Conservation (phyloP, 2,113 vertebrate genomes). For the Lasiurus cinereus region DNA sequence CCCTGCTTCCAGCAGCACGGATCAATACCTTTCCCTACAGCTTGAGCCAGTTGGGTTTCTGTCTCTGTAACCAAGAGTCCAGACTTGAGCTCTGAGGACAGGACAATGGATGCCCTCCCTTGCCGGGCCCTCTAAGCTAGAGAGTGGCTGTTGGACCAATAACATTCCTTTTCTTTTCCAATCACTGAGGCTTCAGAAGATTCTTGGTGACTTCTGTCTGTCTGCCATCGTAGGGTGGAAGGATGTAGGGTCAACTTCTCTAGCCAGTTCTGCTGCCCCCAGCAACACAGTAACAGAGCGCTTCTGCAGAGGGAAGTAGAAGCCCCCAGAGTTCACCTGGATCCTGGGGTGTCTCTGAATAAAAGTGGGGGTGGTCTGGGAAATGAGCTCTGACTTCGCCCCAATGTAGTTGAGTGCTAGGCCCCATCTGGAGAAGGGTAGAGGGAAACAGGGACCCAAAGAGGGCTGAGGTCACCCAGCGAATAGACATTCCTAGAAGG, state of each 20-base stretch:
- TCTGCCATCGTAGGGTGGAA: neutral
- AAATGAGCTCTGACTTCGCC: neutral
- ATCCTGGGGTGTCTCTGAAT: neutral
- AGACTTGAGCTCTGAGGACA: neutral
- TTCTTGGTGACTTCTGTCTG: neutral
- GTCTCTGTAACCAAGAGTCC: neutral
- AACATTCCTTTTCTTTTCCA: neutral
- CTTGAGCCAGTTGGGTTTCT: neutral
- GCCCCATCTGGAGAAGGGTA: neutral
- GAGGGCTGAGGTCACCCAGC: neutral
- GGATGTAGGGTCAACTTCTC: neutral
- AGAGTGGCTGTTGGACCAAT: neutral
- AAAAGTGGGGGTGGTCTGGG: neutral
- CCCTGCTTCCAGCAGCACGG: neutral
- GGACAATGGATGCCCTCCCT: neutral
- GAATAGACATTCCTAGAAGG: slow-evolving; percentile 14
- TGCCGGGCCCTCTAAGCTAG: neutral
- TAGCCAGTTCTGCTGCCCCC: neutral
- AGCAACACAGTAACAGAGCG: neutral
- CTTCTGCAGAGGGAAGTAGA: neutral
- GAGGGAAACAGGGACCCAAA: slow-evolving; percentile 24
- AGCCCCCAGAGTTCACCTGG: neutral
- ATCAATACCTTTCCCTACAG: neutral
- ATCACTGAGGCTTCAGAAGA: neutral
- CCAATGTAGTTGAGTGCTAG: neutral